Evolutionary conservation across 1,140 invertebrate species (phyloP), one percentile per base, ranked within the genome.

Genomic region (Pseudomyrmex concolor): DNA sequence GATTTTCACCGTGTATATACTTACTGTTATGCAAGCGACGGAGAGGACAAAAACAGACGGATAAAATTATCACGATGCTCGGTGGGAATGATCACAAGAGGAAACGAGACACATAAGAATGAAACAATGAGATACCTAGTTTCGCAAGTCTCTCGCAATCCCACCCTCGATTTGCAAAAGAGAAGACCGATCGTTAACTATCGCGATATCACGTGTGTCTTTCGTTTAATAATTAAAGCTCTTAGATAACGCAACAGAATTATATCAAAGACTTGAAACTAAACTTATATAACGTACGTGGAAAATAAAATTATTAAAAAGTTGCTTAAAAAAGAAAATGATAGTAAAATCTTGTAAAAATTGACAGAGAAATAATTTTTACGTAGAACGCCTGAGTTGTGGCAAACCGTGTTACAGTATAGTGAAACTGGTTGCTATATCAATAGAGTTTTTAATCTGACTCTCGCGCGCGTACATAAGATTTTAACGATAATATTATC

Each of bases 81-180:
- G 90, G 91, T 93, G 92, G 89, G 92, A 93, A 93, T 93, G 89
- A 89, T 93, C 92, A 92, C 92, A 92, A 91, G 89, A 90, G 90
- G 90, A 92, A 89, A 88, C 68, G 86, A 88, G 86, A 89, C 84
- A 84, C 12, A 62, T 83, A 84, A 84, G 87, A 89, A 88, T 86
- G 71, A 89, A 84, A 89, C 87, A 89, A 89, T 89, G 60, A 48
- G 48, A 19, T 34, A 17, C 15, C 50, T 15, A 9, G 84, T 89
- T 89, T 88, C 87, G 84, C 87, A 89, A 89, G 60, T 71, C 62
- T 89, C 86, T 74, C 84, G 78, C 86, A 67, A 84, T 81, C 83
- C 64, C 83, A 85, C 51, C 84, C 81, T 72, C 59, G 50, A 63
- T 83, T 76, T 78, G 15, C 48, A 19, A 57, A 70, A 19, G 43